A percentile compares a stretch with the other conserved stretches of the same genome.
Evolutionary conservation across 2,113 vertebrate genomes (phyloP).

Genomic region (Phylloscopus whistleri): DNA sequence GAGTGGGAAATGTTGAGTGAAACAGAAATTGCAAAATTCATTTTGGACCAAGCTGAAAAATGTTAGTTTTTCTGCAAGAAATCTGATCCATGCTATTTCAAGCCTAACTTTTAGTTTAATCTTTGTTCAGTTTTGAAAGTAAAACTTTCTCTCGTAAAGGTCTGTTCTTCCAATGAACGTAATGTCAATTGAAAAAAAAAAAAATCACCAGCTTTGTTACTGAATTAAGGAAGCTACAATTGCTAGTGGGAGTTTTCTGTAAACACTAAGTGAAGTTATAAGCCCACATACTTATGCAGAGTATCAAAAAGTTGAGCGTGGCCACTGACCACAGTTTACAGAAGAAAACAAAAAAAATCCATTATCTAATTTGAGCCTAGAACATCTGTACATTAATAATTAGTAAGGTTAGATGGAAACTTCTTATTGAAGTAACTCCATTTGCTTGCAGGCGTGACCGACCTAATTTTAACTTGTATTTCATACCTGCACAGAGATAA

Average conservation of each 20-base stretch:
- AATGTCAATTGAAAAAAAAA: neutral
- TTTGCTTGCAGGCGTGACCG: neutral
- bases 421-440: neutral
- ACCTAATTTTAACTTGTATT: slow-evolving; percentile 46
- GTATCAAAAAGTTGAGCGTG: neutral
- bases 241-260: neutral
- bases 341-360: neutral
- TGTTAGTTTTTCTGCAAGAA: neutral
- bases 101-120: neutral
- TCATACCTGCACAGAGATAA: slow-evolving; percentile 13
- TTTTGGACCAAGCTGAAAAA: neutral
- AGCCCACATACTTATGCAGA: neutral
- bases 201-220: neutral
- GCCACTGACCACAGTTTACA: neutral
- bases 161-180: neutral
- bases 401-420: slow-evolving; percentile 28
- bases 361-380: neutral
- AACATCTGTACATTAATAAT: slow-evolving; percentile 56
- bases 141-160: neutral
- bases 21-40: neutral
- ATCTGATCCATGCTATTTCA: neutral
- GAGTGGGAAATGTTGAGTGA: neutral
- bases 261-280: neutral
- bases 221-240: neutral
- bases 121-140: neutral